These are phyloP conservation scores for Rhabdomys dilectus DNA, from an alignment of 2,113 vertebrate genomes.

Conservation along the genomic window DNA sequence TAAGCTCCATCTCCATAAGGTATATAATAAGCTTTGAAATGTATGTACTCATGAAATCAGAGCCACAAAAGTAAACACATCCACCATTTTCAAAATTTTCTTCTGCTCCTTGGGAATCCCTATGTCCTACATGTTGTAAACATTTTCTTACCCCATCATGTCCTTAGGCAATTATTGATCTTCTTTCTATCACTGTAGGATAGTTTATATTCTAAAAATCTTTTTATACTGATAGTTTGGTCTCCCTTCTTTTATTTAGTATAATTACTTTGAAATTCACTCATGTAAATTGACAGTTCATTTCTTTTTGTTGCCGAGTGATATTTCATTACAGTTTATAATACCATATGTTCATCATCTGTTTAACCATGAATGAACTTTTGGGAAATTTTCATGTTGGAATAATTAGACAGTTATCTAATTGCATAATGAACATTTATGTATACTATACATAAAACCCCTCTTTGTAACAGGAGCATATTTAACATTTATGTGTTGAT, in stretches of 20 bases:
- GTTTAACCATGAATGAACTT: not conserved
- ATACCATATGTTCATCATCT: not conserved
- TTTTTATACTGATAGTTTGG: not conserved
- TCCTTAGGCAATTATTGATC: not conserved
- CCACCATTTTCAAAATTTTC: not conserved
- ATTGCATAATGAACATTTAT: not conserved
- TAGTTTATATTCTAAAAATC: not conserved
- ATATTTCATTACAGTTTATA: not conserved
- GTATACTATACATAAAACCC: not conserved
- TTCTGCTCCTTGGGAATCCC: not conserved
- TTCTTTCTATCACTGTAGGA: not conserved
- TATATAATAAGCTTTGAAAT: not conserved
- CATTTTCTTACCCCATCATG: not conserved
- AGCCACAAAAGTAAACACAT: not conserved
- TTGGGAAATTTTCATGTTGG: not conserved
- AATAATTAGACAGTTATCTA: not conserved
- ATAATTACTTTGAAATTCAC: not conserved
- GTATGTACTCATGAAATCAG: not conserved
- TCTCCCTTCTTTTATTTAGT: not conserved
- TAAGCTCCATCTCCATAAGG: not conserved
- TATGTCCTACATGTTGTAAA: not conserved
- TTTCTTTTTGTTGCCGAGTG: not conserved
- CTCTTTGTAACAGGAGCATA: not conserved
- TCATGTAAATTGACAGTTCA: not conserved
- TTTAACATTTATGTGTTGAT: not conserved